phyloP scores from a whole-genome alignment of 2,888 invertebrate genomes.

The Tetranychus piercei region DNA sequence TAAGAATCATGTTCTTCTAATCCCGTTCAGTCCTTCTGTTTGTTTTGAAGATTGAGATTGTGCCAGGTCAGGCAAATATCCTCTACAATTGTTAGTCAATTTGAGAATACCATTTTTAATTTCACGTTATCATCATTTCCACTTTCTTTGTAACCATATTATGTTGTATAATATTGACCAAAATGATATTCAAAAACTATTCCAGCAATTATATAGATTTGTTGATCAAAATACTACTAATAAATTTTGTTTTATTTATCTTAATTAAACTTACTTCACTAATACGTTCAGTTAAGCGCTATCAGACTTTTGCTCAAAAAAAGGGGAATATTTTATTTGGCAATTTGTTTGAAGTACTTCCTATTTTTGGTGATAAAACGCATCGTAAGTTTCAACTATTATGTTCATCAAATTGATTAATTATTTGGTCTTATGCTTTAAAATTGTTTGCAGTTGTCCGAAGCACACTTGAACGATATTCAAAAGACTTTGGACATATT shows the following conservation, averaged over 20 bases:
- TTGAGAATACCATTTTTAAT: too few species aligned
- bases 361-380: not conserved
- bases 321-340: not conserved
- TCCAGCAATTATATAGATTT: too few species aligned
- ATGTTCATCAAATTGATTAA: not conserved
- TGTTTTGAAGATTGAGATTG: too few species aligned
- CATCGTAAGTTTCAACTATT: not conserved
- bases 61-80: too few species aligned
- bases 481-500: not conserved
- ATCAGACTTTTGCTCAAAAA: not conserved
- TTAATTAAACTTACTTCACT: not conserved
- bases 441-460: not conserved
- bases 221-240: not conserved
- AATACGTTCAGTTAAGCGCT: not conserved
- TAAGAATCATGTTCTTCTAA: too few species aligned
- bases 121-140: too few species aligned
- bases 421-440: not conserved
- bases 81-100: too few species aligned
- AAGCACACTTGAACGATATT: not conserved
- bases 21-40: too few species aligned
- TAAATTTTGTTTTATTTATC: not conserved
- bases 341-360: not conserved
- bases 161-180: too few species aligned
- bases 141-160: too few species aligned
- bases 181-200: too few species aligned